phyloP scores from a whole-genome alignment of 2,888 invertebrate genomes.

The Leucophenga maculata region DNA sequence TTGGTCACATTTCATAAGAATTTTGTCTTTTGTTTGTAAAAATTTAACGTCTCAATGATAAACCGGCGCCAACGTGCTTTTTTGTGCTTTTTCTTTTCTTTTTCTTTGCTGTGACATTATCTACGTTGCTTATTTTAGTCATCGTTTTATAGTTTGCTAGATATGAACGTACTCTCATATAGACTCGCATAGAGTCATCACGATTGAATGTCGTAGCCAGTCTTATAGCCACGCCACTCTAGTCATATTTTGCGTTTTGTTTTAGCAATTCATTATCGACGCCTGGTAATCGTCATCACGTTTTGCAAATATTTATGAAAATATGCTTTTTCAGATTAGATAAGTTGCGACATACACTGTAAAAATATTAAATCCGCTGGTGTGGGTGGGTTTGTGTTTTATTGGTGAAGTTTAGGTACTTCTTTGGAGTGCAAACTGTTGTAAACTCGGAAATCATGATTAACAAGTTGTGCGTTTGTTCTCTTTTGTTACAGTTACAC shows the following conservation, averaged over 20 bases:
- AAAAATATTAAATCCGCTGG: neutral
- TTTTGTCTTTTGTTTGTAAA: neutral
- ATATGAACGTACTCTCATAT: neutral
- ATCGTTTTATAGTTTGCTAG: neutral
- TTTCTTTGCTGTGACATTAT: neutral
- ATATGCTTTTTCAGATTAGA: slow-evolving; percentile 10
- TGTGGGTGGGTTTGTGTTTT: too few species aligned
- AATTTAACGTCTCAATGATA: neutral
- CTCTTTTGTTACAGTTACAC: too few species aligned
- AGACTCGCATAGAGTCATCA: neutral
- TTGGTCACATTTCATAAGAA: too few species aligned
- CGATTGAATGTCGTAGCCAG: neutral
- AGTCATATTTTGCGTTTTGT: slow-evolving; percentile 8
- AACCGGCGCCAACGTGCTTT: too few species aligned
- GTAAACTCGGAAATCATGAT: too few species aligned
- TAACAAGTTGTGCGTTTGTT: too few species aligned
- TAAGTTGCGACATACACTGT: slow-evolving; percentile 7
- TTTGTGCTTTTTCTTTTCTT: neutral
- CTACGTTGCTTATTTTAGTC: neutral
- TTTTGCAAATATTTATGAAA: slow-evolving; percentile 23
- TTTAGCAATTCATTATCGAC: slow-evolving; percentile 21
- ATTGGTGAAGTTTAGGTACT: too few species aligned
- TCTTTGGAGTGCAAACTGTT: too few species aligned
- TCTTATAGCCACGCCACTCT: neutral
- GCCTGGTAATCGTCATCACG: slow-evolving; percentile 21